These are phyloP conservation scores for Eurystomus gularis DNA, from an alignment of 2,113 vertebrate species.

Conservation along the genomic window DNA sequence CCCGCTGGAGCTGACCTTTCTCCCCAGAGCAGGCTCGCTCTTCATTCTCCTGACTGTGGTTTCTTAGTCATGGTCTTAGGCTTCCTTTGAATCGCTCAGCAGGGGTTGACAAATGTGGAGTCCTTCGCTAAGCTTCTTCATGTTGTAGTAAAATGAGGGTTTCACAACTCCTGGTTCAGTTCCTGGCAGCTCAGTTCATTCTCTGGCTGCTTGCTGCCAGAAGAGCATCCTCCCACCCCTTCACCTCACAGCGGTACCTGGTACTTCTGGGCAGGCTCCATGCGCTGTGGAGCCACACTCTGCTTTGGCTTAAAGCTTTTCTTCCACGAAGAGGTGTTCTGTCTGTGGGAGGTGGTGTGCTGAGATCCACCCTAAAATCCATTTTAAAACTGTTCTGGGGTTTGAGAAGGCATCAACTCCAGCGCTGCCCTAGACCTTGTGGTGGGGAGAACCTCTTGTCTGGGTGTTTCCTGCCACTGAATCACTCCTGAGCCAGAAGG, in stretches of 20 bases:
- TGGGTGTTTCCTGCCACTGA: background rate
- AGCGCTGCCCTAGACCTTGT: background rate
- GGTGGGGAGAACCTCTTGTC: background rate
- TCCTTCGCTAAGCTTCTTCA: background rate
- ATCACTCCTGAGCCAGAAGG: background rate
- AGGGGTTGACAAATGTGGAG: background rate
- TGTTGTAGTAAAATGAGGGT: background rate
- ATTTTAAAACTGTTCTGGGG: accelerated
- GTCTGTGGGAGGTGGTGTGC: accelerated
- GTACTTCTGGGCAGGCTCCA: background rate
- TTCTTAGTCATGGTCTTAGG: background rate
- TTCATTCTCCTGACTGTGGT: accelerated
- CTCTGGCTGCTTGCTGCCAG: background rate
- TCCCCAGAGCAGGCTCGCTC: background rate
- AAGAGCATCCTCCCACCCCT: background rate
- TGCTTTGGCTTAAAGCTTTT: background rate
- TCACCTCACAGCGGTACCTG: accelerated
- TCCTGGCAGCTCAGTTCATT: background rate
- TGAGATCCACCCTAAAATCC: background rate
- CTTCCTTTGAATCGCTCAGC: background rate
- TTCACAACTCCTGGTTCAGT: background rate
- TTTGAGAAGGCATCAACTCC: background rate
- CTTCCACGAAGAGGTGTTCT: accelerated
- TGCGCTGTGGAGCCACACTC: accelerated
- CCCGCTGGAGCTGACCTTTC: background rate